These are phyloP conservation scores for Lamellibrachia luymesi DNA, from an alignment of 1,140 invertebrate genomes.

Conservation along the genomic window DNA sequence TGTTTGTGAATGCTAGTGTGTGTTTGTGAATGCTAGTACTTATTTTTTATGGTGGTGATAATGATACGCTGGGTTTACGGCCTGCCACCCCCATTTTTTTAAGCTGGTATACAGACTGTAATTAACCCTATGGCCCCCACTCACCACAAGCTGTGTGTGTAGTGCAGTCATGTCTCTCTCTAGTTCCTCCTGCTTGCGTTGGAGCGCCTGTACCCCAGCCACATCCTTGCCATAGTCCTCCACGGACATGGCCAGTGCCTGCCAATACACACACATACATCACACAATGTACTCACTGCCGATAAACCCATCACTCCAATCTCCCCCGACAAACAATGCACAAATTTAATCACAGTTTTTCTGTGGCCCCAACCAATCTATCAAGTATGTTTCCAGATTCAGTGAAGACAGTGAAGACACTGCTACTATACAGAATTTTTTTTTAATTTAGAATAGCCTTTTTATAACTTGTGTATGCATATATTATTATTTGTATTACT, in stretches of 20 bases:
- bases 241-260: slow-evolving; percentile 82
- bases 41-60: too few species aligned
- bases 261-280: slow-evolving; percentile 23
- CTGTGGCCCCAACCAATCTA: not conserved
- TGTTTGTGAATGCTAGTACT: too few species aligned
- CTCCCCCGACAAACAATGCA: not conserved
- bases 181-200: slow-evolving; percentile 93
- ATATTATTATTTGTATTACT: too few species aligned
- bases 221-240: slow-evolving; percentile 96
- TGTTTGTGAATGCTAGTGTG: too few species aligned
- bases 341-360: not conserved
- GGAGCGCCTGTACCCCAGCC: slow-evolving; percentile 89
- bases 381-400: too few species aligned
- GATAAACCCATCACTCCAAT: not conserved
- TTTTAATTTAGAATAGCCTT: too few species aligned
- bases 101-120: not conserved
- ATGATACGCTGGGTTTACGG: not conserved
- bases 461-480: too few species aligned
- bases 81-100: not conserved
- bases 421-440: too few species aligned
- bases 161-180: slow-evolving; percentile 94
- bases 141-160: slow-evolving; percentile 62
- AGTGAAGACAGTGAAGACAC: too few species aligned
- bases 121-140: slow-evolving; percentile 4
- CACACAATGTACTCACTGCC: not conserved